Conservation (phyloP, 2,797 vertebrate genomes). For the Brotula barbata region DNA sequence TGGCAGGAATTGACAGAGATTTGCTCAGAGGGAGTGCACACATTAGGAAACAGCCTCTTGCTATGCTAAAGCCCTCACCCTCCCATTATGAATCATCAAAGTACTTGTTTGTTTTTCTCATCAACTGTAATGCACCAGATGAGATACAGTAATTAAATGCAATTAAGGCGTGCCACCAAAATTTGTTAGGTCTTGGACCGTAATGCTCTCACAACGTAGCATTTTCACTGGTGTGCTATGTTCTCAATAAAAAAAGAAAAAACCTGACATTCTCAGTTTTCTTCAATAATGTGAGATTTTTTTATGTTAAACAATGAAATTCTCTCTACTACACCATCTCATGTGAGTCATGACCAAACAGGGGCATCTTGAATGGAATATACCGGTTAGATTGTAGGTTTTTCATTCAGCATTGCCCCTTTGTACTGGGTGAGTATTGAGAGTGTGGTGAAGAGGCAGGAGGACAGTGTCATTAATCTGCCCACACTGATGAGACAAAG, state of each 20-base stretch:
- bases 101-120: constrained; percentile 20
- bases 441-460: background rate
- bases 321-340: too few species aligned
- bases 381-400: too few species aligned
- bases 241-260: constrained; percentile 54
- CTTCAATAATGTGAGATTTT: too few species aligned
- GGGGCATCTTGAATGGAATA: too few species aligned
- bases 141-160: constrained; percentile 41
- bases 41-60: constrained; percentile 50
- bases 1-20: constrained; percentile 53
- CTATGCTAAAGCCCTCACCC: constrained; percentile 43
- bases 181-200: constrained; percentile 40
- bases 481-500: background rate
- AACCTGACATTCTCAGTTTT: constrained; percentile 18
- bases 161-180: constrained; percentile 26
- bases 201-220: constrained; percentile 17
- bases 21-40: constrained; percentile 42
- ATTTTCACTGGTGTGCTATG: constrained; percentile 49
- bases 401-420: background rate
- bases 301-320: too few species aligned
- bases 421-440: constrained; percentile 1
- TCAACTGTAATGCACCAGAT: constrained; percentile 40
- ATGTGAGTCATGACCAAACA: too few species aligned
- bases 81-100: constrained; percentile 45
- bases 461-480: constrained; percentile 11